Percentiles rank a stretch among this genome's conserved stretches.
Conservation (phyloP, 1,140 invertebrate genomes). For the Zaprionus gabonicus region DNA sequence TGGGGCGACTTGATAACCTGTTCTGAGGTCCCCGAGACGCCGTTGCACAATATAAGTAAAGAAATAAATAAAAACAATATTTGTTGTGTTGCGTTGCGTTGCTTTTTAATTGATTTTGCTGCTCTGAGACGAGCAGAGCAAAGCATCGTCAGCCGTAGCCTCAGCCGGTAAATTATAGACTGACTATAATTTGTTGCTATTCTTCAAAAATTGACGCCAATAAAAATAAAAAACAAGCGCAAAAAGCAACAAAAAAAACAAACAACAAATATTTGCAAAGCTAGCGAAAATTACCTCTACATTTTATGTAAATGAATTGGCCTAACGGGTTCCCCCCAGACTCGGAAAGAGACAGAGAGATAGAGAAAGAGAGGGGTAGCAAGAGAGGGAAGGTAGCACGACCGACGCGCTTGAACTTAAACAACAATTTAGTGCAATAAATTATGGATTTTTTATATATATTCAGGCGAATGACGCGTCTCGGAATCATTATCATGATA, state of each 20-base stretch:
- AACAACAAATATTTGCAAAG: conserved; percentile 43
- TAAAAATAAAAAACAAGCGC: conserved; percentile 54
- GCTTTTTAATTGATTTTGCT: conserved; percentile 79
- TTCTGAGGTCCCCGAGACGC: conserved; percentile 59
- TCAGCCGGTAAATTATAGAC: conserved; percentile 62
- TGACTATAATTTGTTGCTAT: conserved; percentile 64
- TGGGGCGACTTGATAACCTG: conserved; percentile 72
- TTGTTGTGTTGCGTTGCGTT: conserved; percentile 58
- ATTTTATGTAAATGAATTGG: conserved; percentile 65
- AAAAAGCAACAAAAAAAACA: conserved; percentile 10
- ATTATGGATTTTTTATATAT: conserved; percentile 55
- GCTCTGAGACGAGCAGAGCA: conserved; percentile 7
- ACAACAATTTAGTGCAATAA: conserved; percentile 56
- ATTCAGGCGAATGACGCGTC: neutral
- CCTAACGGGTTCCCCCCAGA: conserved; percentile 41
- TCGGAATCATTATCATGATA: conserved; percentile 43
- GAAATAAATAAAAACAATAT: conserved; percentile 74
- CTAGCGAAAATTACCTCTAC: conserved; percentile 49
- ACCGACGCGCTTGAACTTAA: conserved; percentile 10
- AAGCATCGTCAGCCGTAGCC: neutral
- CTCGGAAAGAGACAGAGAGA: neutral
- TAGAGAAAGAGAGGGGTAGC: neutral
- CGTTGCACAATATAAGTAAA: conserved; percentile 65
- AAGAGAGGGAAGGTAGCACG: neutral
- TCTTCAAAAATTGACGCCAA: conserved; percentile 74